These are phyloP conservation scores for Solenopsis invicta DNA, from an alignment of 1,140 invertebrate species.

Conservation along the genomic window DNA sequence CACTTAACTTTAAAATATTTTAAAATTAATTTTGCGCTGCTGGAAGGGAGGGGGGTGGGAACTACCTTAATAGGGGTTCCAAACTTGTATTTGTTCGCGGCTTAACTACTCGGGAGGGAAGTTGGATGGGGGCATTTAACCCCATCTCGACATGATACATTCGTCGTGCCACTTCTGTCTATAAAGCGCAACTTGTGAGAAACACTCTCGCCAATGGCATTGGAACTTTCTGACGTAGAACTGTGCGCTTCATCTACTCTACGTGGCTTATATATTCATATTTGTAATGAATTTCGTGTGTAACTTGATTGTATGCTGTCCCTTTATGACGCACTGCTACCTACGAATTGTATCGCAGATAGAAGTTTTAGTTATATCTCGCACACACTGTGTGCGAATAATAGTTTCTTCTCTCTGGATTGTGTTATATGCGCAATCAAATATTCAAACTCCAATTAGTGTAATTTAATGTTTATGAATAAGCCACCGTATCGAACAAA, in stretches of 20 bases:
- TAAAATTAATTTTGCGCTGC: too few species aligned
- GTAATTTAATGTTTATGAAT: slow-evolving; percentile 26
- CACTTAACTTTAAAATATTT: too few species aligned
- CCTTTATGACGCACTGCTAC: slow-evolving; percentile 36
- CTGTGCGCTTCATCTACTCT: slow-evolving; percentile 51
- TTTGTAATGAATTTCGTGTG: slow-evolving; percentile 59
- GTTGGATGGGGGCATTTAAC: slow-evolving; percentile 49
- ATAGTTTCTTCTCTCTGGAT: slow-evolving; percentile 42
- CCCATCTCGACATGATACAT: slow-evolving; percentile 43
- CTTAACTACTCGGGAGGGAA: slow-evolving; percentile 39
- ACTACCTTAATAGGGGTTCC: not conserved
- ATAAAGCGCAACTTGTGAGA: slow-evolving; percentile 47
- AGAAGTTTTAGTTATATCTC: slow-evolving; percentile 39
- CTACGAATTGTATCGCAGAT: slow-evolving; percentile 47
- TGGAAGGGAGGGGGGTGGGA: too few species aligned
- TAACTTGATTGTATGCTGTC: slow-evolving; percentile 51
- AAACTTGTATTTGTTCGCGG: slow-evolving; percentile 40
- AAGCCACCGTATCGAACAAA: not conserved
- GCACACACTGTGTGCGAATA: not conserved
- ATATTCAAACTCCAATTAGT: slow-evolving; percentile 32
- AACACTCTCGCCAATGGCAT: slow-evolving; percentile 59
- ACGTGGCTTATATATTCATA: slow-evolving; percentile 45
- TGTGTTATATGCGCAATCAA: slow-evolving; percentile 11
- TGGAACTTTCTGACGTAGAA: slow-evolving; percentile 54
- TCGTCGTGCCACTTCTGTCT: slow-evolving; percentile 40